Evolutionary conservation across 2,797 vertebrate species (phyloP).

Genomic region (Danio kyathit): DNA sequence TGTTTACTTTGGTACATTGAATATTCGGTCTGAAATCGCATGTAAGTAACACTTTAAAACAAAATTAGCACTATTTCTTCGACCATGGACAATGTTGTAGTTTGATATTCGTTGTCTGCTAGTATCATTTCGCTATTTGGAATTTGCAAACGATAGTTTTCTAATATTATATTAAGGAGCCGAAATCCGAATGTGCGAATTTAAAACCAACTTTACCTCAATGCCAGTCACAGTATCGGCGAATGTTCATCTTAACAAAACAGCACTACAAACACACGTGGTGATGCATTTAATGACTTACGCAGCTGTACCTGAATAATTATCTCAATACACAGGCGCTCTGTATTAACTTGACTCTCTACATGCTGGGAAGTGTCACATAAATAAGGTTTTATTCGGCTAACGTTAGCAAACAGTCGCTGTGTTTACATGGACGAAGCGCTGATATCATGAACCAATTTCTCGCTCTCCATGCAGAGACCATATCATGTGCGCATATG

Average conservation of each 20-base stretch:
- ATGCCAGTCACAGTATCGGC: neutral
- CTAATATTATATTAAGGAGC: too few species aligned
- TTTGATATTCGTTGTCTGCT: too few species aligned
- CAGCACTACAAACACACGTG: slow-evolving; percentile 27
- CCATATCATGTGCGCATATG: neutral
- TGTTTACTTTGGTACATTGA: too few species aligned
- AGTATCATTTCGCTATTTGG: too few species aligned
- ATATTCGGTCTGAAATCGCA: too few species aligned
- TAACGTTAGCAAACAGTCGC: slow-evolving; percentile 32
- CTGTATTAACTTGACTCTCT: neutral
- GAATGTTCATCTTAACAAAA: slow-evolving; percentile 18
- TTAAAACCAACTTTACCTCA: too few species aligned
- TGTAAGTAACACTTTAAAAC: too few species aligned
- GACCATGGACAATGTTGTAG: too few species aligned
- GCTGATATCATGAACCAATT: slow-evolving; percentile 1
- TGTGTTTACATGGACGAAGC: slow-evolving; percentile 27
- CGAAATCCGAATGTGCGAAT: too few species aligned
- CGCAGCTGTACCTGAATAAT: neutral
- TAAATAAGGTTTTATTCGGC: slow-evolving; percentile 7
- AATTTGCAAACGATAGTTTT: too few species aligned
- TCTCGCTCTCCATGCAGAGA: neutral
- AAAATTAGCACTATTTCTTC: too few species aligned
- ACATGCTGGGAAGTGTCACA: neutral
- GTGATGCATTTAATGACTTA: neutral
- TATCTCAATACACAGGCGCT: neutral